These are phyloP conservation scores for Heteromormyrus szaboi DNA, from an alignment of 2,797 vertebrate genomes.

Conservation along the genomic window DNA sequence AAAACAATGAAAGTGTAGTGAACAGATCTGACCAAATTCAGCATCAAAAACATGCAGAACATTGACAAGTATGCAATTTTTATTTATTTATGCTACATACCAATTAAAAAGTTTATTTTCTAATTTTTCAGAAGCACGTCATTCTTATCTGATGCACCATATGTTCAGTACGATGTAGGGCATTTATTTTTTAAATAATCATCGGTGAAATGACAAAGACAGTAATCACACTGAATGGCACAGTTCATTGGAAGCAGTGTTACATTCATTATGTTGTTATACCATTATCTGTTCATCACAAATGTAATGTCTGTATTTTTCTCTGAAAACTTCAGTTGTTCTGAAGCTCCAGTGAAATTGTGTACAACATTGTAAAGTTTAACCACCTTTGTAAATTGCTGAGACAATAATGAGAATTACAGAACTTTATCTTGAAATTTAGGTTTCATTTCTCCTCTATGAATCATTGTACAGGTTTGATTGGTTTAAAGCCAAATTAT, in stretches of 20 bases:
- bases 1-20: neutral
- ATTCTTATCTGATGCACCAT: neutral
- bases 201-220: neutral
- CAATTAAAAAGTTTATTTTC: neutral
- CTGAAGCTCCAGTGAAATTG: neutral
- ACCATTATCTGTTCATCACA: neutral
- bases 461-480: neutral
- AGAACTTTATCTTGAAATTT: neutral
- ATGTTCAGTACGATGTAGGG: neutral
- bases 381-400: neutral
- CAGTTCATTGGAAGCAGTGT: neutral
- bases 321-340: neutral
- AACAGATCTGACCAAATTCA: neutral
- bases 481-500: neutral
- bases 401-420: neutral
- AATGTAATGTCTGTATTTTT: slow-evolving; percentile 2
- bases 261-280: neutral
- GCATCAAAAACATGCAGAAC: neutral
- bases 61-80: neutral
- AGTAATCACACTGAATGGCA: neutral
- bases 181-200: neutral
- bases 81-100: neutral
- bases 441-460: neutral
- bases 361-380: neutral
- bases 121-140: neutral